phyloP scores from a whole-genome alignment of 2,113 vertebrate species.

The Percina caprodes region DNA sequence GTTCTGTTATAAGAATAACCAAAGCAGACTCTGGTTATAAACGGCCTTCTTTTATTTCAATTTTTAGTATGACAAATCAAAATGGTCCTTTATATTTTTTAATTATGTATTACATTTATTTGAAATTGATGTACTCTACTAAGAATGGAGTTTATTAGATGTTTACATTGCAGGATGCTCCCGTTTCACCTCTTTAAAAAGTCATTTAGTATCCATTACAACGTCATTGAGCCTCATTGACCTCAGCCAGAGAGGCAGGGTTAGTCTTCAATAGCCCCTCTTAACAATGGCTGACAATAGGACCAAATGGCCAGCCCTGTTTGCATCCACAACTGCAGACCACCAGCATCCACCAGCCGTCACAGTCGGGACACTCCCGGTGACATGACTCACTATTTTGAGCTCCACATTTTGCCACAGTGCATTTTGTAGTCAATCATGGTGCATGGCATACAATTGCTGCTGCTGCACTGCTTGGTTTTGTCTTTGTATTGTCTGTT shows the following conservation, averaged over 20 bases:
- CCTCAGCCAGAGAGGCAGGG: constrained; percentile 63
- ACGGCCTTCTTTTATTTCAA: constrained; percentile 25
- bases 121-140: neutral
- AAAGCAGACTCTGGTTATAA: neutral
- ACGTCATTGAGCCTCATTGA: constrained; percentile 72
- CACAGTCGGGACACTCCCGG: constrained; percentile 71
- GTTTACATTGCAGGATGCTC: constrained; percentile 12
- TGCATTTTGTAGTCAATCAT: constrained; percentile 39
- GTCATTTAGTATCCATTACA: constrained; percentile 72
- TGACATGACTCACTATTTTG: constrained; percentile 56
- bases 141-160: constrained; percentile 34
- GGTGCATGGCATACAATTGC: neutral
- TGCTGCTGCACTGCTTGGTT: constrained; percentile 26
- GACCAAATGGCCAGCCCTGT: constrained; percentile 81
- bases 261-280: constrained; percentile 54
- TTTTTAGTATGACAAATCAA: neutral
- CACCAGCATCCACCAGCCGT: constrained; percentile 82
- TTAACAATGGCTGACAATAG: constrained; percentile 79
- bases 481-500: neutral
- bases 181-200: constrained; percentile 65
- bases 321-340: constrained; percentile 79
- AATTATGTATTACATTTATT: neutral
- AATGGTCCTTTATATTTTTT: neutral
- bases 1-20: constrained; percentile 34
- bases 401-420: constrained; percentile 47